Base-by-base conservation (phyloP, 2,888 invertebrate species). In the Embidobia sp. region DNA sequence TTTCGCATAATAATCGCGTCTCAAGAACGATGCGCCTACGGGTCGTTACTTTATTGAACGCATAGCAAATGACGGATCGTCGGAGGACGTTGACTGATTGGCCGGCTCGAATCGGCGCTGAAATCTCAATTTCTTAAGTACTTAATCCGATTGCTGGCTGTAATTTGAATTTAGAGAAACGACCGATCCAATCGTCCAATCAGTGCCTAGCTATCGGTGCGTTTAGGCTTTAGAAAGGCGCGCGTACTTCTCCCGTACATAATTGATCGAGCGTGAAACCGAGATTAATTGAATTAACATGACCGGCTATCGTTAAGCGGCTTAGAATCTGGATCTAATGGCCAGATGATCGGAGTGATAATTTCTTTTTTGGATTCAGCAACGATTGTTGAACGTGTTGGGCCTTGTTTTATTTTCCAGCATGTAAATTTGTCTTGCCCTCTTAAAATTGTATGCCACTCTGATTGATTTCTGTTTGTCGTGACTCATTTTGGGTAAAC, bases 211-310 rank as follows among this genome's bases (percentile, higher is more conserved):
- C 46, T 53, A 72, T 72, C 22, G 26, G 46, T 31, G 37, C 61
- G 31, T 55, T 63, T 7, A 55, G 48, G 15, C 53, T 18, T 37
- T 66, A 66, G 66, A 72, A 72, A 72, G 66, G 66, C 42, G 61
- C 51, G 59, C 31, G 59, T 49, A n/a, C 70, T 61, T 67, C 46
- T 44, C 44, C 19, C 49, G 61, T 18, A 63, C 57, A 67, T 78
- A 78, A 78, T 75, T 75, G 67, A 78, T 78, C 67, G 66, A 78
- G 67, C 78, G 74, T 72, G 75, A 72, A 78, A 78, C 57, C 57
- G 44, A 59, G 67, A 78, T 75, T 78, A 78, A 75, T 78, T 72
- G 72, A 78, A 72, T 78, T 78, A 78, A 72, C 59, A 22, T 63
- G 37, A 18, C 48, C 35, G 33, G 13, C 2, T 46, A 61, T 66